Conservation (phyloP, 2,113 vertebrate species). For the Sylvia atricapilla region DNA sequence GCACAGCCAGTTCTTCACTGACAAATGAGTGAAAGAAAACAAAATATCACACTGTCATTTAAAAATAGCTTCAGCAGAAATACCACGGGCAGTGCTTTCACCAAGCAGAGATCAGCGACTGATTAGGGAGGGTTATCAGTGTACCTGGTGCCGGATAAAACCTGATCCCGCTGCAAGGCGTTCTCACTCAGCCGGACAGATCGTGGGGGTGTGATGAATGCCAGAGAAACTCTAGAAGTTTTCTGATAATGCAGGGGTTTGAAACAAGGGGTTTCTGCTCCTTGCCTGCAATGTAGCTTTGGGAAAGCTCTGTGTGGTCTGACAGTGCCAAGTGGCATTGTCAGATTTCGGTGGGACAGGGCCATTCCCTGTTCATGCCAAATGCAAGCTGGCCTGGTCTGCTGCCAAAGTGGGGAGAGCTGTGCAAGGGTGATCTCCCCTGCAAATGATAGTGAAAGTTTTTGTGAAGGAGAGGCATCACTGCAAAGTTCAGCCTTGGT, state of each 20-base stretch:
- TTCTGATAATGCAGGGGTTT: not conserved
- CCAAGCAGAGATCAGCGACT: not conserved
- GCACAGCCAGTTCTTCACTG: conserved; percentile 26
- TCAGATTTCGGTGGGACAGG: not conserved
- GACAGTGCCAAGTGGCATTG: not conserved
- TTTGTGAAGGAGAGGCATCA: not conserved
- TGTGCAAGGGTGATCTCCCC: not conserved
- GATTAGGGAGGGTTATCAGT: not conserved
- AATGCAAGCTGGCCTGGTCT: not conserved
- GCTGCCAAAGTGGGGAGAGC: not conserved
- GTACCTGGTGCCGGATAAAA: conserved; percentile 12
- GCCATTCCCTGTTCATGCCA: not conserved
- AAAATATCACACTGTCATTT: conserved; percentile 27
- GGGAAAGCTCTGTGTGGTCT: not conserved
- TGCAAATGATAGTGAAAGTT: not conserved
- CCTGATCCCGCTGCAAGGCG: not conserved
- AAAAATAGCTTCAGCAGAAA: conserved; percentile 37
- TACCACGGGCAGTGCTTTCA: not conserved
- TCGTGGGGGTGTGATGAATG: not conserved
- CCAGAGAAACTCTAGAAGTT: conserved; percentile 18
- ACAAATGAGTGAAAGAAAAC: not conserved
- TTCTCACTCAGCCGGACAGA: not conserved
- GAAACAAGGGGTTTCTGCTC: not conserved
- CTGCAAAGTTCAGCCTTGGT: not conserved
- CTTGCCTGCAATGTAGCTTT: not conserved